Base-by-base conservation (phyloP, 2,797 vertebrate genomes). In the Spheniscus humboldti region DNA sequence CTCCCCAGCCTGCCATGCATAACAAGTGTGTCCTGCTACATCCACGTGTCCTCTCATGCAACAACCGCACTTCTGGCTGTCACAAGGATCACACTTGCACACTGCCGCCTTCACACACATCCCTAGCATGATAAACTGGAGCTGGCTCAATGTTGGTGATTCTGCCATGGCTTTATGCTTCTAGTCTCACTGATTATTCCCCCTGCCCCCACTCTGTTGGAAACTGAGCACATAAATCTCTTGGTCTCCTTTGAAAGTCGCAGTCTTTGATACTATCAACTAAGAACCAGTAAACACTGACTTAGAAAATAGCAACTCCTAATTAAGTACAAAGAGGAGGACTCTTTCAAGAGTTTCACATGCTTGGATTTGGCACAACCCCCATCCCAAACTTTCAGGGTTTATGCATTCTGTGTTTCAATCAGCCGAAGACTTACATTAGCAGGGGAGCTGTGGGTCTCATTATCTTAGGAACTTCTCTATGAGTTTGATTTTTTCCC, bases 11-110 rank as follows among this genome's bases (percentile, higher is more conserved):
- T 73, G 53, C 39, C 3, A 0, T 20, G 53, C 37, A 19, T 17
- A 27, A 19, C 6, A 31, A 24, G 9, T 0, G 18, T 48, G 74
- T 67, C 24, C 35, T 77, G 8, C 10, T 43, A 1, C 33, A 16
- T 24, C 20, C 41, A 0, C 0, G 2, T 47, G 11, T 43, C 18
- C 43, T 14, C 22, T 71, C 25, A 6, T 2, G 3, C 31, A 30
- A 3, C 45, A 41, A 9, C 62, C 2, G 2, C 53, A 10, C 28
- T 47, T 52, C 25, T 84, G n/a, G 9, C 47, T 47, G 27, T 19
- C 31, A 17, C 4, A 2, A 37, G 33, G 11, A 14, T 73, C 33
- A 8, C 41, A 28, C 18, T 60, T 13, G 2, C 63, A 60, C 22
- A 2, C 47, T 33, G 30, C 48, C 4, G 2, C 56, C 63, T 35